Evolutionary conservation across 1,140 invertebrate species (phyloP), one percentile per base, ranked within the genome.

Genomic region (Dendrolimus kikuchii): DNA sequence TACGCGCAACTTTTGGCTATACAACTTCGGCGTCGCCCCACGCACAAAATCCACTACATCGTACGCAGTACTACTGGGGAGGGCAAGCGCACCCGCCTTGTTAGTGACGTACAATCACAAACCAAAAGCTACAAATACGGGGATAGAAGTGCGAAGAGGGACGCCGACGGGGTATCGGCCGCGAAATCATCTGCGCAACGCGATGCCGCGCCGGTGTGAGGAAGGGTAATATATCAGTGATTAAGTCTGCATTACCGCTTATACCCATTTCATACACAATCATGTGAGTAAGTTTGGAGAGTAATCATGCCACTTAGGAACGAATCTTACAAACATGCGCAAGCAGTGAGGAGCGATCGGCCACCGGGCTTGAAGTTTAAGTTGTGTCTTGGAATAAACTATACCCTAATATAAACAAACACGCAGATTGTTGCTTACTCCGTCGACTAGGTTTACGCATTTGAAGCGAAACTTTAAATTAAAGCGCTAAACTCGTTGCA

Each of bases 271-370:
- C 71, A 77, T 75, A 77, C 75, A 80, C 62, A 23, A 23, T 23
- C 23, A 65, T 78, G 81, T 79, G 69, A 81, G 69, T 82, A 78
- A 77, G 60, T 75, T 76, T 62, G 59, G 63, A 77, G 62, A 81
- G 64, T 71, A 78, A 62, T 74, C 82, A 86, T 86, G 83, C 83
- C 74, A 76, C 65, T 84, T 84, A 77, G 62, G 61, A 77, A 76
- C 66, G 61, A 76, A 70, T 75, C 65, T 58, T 80, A 84, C 79
- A 81, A 77, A 77, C 83, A 86, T 86, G 83, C 83, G 71, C 60
- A 81, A 84, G 83, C 81, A 50, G 71, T 73, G 68, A 60, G 55
- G 79, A 84, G 81, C 83, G 81, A 84, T 80, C 77, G 79, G 79
- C 75, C 79, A 59, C 72, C 68, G 64, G 43, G 68, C 66, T 51